Conservation (phyloP, 2,797 vertebrate genomes). For the Notolabrus celidotus region DNA sequence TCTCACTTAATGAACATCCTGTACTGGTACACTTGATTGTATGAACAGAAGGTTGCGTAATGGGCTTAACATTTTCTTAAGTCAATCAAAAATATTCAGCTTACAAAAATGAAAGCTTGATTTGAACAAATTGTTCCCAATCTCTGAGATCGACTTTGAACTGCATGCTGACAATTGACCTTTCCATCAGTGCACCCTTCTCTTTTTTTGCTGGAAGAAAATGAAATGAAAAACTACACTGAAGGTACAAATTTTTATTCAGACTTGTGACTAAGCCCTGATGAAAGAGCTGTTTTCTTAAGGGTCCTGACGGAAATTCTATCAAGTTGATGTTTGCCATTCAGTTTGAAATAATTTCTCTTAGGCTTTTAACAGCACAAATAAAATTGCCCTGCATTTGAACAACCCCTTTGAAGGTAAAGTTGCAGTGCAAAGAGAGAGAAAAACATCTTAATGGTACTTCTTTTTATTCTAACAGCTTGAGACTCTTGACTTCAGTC, state of each 20-base stretch:
- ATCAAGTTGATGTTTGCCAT: neutral
- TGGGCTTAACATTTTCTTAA: neutral
- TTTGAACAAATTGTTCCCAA: neutral
- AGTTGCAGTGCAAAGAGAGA: neutral
- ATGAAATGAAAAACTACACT: neutral
- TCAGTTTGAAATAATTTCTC: slow-evolving; percentile 1
- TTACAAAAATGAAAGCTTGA: neutral
- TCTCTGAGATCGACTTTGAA: neutral
- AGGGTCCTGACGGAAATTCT: neutral
- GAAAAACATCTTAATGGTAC: slow-evolving; percentile 11
- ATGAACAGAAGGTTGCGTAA: neutral
- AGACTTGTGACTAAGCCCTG: neutral
- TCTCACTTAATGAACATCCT: slow-evolving; percentile 2
- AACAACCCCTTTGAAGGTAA: neutral
- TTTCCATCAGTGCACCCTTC: too few species aligned
- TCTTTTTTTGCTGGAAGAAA: neutral
- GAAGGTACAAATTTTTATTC: neutral
- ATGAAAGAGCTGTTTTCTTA: neutral
- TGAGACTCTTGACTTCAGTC: slow-evolving; percentile 19
- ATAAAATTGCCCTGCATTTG: neutral
- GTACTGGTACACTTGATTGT: neutral
- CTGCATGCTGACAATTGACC: neutral
- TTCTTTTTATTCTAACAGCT: slow-evolving; percentile 17
- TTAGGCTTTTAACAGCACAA: neutral
- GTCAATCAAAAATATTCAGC: neutral